Conservation (phyloP, 2,113 vertebrate species). For the Heterotis niloticus region DNA sequence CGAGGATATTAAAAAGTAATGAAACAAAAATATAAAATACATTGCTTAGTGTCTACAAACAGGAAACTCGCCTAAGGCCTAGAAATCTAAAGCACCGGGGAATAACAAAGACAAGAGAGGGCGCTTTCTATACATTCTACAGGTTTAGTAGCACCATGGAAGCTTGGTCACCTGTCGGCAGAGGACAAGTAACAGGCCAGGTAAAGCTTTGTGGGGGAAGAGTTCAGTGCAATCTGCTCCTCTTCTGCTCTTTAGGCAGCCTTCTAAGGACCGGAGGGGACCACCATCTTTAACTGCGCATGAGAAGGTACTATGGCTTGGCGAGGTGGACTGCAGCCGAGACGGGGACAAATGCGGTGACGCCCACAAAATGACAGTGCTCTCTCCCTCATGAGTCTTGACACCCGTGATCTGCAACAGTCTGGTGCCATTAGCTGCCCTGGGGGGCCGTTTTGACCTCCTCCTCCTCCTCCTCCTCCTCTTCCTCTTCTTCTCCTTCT, state of each 20-base stretch:
- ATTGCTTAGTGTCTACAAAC: conserved; percentile 66
- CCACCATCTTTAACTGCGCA: conserved; percentile 65
- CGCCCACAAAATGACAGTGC: conserved; percentile 26
- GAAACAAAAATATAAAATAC: conserved; percentile 55
- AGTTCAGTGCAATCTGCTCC: conserved; percentile 67
- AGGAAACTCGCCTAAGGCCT: conserved; percentile 63
- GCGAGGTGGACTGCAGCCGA: conserved; percentile 58
- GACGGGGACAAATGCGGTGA: conserved; percentile 53
- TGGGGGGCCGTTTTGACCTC: conserved; percentile 59
- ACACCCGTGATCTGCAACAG: conserved; percentile 29
- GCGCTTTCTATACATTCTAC: conserved; percentile 63
- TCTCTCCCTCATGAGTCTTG: neutral
- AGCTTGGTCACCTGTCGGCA: conserved; percentile 69
- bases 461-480: conserved; percentile 34
- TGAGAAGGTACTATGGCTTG: conserved; percentile 72
- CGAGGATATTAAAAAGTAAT: conserved; percentile 44
- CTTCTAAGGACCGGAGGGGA: conserved; percentile 32
- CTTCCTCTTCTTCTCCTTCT: conserved; percentile 45
- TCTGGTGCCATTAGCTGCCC: conserved; percentile 68
- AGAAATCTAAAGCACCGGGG: conserved; percentile 69
- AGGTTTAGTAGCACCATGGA: conserved; percentile 80
- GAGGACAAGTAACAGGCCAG: conserved; percentile 59
- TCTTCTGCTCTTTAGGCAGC: conserved; percentile 35
- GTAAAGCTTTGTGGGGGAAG: conserved; percentile 70
- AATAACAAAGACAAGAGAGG: conserved; percentile 57